Evolutionary conservation across 2,113 vertebrate species (phyloP).

Genomic region (Notarius quadriscutis): DNA sequence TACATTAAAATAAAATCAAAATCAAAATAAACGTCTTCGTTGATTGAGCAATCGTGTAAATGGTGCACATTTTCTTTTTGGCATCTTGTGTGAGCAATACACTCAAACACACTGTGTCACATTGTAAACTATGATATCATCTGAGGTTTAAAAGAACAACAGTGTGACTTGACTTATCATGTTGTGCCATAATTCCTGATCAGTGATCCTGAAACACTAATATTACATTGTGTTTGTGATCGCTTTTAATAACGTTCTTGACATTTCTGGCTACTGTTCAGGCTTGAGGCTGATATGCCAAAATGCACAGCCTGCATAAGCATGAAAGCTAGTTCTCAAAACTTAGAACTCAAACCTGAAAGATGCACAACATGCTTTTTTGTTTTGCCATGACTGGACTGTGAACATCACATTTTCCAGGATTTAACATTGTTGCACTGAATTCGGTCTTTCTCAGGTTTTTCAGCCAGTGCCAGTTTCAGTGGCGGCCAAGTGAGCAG

Average conservation of each 20-base stretch:
- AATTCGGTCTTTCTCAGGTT: conserved; percentile 39
- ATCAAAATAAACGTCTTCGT: too few species aligned
- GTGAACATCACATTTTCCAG: conserved; percentile 45
- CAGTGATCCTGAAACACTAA: conserved; percentile 46
- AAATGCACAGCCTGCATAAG: conserved; percentile 41
- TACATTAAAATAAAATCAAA: too few species aligned
- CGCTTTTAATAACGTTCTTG: conserved; percentile 26
- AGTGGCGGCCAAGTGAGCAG: conserved; percentile 11
- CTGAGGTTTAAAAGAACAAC: conserved; percentile 34
- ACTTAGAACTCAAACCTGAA: not conserved
- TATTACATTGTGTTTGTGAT: conserved; percentile 30
- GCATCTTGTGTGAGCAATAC: too few species aligned
- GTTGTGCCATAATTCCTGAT: conserved; percentile 34
- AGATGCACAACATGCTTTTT: conserved; percentile 34
- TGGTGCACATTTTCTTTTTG: too few species aligned
- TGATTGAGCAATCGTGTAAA: too few species aligned
- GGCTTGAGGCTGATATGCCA: conserved; percentile 34
- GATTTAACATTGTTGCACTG: conserved; percentile 42
- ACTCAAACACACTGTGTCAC: not conserved
- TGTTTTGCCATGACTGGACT: not conserved
- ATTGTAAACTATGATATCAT: not conserved
- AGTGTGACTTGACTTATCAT: conserved; percentile 20
- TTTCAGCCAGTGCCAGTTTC: conserved; percentile 31
- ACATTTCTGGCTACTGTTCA: conserved; percentile 19
- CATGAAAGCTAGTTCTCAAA: conserved; percentile 43